Conservation (phyloP, 2,797 vertebrate genomes). For the Pelochelys cantorii region DNA sequence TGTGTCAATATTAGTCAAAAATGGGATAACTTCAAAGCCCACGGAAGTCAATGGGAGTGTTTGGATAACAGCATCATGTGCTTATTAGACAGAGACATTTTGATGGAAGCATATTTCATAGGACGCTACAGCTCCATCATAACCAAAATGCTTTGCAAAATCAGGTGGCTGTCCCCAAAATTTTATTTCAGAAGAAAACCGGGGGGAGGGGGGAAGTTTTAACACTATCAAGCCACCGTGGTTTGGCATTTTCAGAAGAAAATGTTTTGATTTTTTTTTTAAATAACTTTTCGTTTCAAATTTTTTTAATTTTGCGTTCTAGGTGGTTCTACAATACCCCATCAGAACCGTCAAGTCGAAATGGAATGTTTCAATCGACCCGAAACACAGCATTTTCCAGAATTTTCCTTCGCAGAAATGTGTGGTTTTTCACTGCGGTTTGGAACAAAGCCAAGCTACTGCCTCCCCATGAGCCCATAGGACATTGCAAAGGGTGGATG, state of each 20-base stretch:
- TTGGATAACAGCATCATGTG: neutral
- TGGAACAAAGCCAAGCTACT: neutral
- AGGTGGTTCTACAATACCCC: neutral
- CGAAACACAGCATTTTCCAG: neutral
- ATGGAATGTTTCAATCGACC: neutral
- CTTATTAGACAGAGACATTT: neutral
- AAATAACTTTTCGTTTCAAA: neutral
- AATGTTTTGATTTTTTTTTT: neutral
- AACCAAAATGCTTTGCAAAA: neutral
- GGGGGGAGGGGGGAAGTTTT: neutral
- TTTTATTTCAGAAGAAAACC: neutral
- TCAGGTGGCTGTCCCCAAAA: neutral
- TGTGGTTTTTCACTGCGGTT: neutral
- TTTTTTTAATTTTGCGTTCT: too few relatives aligned
- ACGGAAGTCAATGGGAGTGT: too few relatives aligned
- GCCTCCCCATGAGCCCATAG: neutral
- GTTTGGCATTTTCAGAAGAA: neutral
- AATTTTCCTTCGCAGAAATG: neutral
- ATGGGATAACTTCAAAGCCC: neutral
- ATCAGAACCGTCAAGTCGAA: neutral
- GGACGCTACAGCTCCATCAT: neutral
- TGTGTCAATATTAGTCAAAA: neutral
- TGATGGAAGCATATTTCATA: neutral
- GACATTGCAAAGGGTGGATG: neutral
- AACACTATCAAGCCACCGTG: neutral